These are phyloP conservation scores for Capra hircus DNA, from an alignment of 2,113 vertebrate genomes.

Conservation along the genomic window DNA sequence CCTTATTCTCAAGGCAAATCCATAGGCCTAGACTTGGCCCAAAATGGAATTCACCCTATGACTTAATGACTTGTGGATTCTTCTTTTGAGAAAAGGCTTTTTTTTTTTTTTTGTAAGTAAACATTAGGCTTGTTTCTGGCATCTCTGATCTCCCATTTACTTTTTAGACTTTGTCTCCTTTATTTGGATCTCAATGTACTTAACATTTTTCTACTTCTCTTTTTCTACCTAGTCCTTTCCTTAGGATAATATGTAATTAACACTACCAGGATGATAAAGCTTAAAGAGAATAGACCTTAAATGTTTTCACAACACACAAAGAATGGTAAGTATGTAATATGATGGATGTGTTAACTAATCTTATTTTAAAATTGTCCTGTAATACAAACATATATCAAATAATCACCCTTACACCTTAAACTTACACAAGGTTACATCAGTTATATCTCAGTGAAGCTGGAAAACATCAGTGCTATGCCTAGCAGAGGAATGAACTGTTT, in stretches of 20 bases:
- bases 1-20: not conserved
- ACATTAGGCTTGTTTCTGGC: not conserved
- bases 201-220: not conserved
- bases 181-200: not conserved
- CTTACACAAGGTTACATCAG: not conserved
- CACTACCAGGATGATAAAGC: not conserved
- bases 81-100: not conserved
- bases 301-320: not conserved
- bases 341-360: not conserved
- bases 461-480: constrained; percentile 38
- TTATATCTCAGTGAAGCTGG: not conserved
- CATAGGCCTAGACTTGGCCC: not conserved
- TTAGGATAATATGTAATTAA: not conserved
- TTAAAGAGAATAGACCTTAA: not conserved
- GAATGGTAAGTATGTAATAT: not conserved
- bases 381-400: not conserved
- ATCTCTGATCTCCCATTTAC: not conserved
- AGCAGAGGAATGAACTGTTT: constrained; percentile 57
- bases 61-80: not conserved
- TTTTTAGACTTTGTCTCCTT: not conserved
- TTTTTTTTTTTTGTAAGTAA: not conserved
- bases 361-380: not conserved
- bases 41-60: not conserved
- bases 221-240: not conserved
- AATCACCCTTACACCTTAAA: not conserved